Evolutionary conservation across 2,113 vertebrate species (phyloP).

Genomic region (Mesitornis unicolor): DNA sequence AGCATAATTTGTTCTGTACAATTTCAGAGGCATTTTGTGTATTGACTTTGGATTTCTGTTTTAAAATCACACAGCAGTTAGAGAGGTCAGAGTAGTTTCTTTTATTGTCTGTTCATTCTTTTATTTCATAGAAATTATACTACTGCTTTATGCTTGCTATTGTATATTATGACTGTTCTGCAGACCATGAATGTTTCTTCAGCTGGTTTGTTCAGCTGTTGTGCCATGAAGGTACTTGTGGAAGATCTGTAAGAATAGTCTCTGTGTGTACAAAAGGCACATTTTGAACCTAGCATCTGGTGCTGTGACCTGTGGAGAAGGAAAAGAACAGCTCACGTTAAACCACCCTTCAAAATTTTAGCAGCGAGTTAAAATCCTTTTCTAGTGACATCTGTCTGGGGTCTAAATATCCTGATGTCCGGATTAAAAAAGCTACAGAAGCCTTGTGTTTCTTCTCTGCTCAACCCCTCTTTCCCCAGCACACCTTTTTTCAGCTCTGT

Average conservation of each 20-base stretch:
- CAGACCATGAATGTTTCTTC: constrained; percentile 49
- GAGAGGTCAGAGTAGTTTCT: constrained; percentile 30
- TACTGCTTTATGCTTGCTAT: constrained; percentile 3
- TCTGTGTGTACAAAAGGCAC: neutral
- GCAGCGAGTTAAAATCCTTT: neutral
- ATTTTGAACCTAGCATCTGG: neutral
- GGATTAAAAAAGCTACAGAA: neutral
- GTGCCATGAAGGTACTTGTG: neutral
- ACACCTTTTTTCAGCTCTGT: neutral
- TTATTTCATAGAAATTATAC: neutral
- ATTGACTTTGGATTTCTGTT: constrained; percentile 38
- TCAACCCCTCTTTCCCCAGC: neutral
- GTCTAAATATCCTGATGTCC: neutral
- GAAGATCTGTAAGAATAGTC: neutral
- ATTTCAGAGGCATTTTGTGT: constrained; percentile 7
- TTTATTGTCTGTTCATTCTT: constrained; percentile 19
- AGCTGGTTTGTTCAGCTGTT: neutral
- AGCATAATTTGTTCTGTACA: neutral
- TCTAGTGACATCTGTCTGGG: neutral
- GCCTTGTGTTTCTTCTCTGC: neutral
- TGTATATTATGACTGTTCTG: constrained; percentile 50
- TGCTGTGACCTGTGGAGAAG: neutral
- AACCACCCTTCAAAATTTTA: neutral
- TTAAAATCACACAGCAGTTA: neutral
- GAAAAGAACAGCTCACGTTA: neutral